Evolutionary conservation across 35 echinoderm and acorn worm genomes (phyloP), one percentile per base, ranked within the genome.

Genomic region (Diadema setosum): DNA sequence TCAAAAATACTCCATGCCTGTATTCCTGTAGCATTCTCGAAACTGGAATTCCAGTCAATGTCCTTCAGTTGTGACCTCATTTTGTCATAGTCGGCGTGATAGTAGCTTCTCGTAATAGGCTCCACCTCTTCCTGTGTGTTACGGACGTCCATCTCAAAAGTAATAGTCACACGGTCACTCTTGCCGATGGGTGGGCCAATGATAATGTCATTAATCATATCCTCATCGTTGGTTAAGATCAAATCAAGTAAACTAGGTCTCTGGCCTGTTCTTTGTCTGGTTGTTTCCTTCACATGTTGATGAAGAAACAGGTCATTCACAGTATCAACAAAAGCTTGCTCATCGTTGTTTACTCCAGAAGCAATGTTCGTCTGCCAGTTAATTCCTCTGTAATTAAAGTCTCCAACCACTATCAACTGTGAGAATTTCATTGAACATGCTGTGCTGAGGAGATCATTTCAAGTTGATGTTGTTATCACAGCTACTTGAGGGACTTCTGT

Each of bases 401-500:
- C 67, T 15, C 85, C 85, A 20, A 33, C 63, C 7, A 87, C 33
- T n/a, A 87, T 29, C 25, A 87, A 67, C 3, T 48, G 39, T 26
- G 44, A 21, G 31, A 5, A 39, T 46, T 87, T 76, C 65, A 5
- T 27, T 1, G n/a, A 20, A 76, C 63, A 11, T 18, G 45, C 85
- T 45, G 5, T 46, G 1, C 21, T 33, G 26, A 75, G 35, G 9
- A 87, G 26, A 25, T 75, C 35, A 5, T n/a, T 2, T 18, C 5
- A 85, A 37, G 26, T 85, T 55, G 43, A 29, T 25, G 67, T 85
- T 85, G 42, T 85, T 85, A n/a, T 85, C 83, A 8, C 1, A 18
- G 7, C 5, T 39, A 39, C 55, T 40, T 20, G 8, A 56, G 2
- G 83, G 83, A 33, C 58, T 85, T 20, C 83, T 29, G 50, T 85